Percentiles rank a stretch among this genome's conserved stretches.
These are phyloP conservation scores for Oedothorax gibbosus DNA, from an alignment of 1,140 invertebrate species.

Conservation along the genomic window DNA sequence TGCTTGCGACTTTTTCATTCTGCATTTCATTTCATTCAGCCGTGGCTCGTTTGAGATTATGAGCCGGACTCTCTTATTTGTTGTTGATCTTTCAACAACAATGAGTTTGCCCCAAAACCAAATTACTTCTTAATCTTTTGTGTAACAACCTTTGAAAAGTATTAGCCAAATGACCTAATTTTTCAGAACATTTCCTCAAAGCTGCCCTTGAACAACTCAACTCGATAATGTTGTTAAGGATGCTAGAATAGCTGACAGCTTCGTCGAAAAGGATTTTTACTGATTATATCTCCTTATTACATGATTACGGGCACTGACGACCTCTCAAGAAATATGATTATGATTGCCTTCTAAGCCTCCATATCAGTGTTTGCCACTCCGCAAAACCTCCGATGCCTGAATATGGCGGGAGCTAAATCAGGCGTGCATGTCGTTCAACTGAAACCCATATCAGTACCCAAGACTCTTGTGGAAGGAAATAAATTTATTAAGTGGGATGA, in stretches of 20 bases:
- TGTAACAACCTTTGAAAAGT: too few relatives aligned
- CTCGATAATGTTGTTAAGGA: slow-evolving; percentile 50
- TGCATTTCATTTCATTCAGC: too few relatives aligned
- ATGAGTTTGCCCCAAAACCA: too few relatives aligned
- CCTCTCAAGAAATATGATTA: slow-evolving; percentile 28
- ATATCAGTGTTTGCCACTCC: slow-evolving; percentile 43
- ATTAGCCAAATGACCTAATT: too few relatives aligned
- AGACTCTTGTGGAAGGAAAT: slow-evolving; percentile 86
- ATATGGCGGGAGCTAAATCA: slow-evolving; percentile 74
- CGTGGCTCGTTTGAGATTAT: too few relatives aligned
- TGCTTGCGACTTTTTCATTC: too few relatives aligned
- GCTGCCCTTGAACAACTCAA: slow-evolving; percentile 17
- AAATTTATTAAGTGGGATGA: slow-evolving; percentile 98
- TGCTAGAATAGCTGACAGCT: slow-evolving; percentile 50
- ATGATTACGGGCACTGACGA: not conserved
- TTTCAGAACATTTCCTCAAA: too few relatives aligned
- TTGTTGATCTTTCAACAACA: too few relatives aligned
- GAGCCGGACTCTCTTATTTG: too few relatives aligned
- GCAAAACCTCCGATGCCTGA: slow-evolving; percentile 44
- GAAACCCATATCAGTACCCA: slow-evolving; percentile 83
- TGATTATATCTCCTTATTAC: slow-evolving; percentile 36
- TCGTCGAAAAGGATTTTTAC: slow-evolving; percentile 27
- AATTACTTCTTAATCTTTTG: too few relatives aligned
- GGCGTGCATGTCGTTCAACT: slow-evolving; percentile 74
- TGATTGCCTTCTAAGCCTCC: not conserved